Evolutionary conservation across 2,888 invertebrate species (phyloP), one percentile per base, ranked within the genome.

Genomic region (Mellilla xanthometata): DNA sequence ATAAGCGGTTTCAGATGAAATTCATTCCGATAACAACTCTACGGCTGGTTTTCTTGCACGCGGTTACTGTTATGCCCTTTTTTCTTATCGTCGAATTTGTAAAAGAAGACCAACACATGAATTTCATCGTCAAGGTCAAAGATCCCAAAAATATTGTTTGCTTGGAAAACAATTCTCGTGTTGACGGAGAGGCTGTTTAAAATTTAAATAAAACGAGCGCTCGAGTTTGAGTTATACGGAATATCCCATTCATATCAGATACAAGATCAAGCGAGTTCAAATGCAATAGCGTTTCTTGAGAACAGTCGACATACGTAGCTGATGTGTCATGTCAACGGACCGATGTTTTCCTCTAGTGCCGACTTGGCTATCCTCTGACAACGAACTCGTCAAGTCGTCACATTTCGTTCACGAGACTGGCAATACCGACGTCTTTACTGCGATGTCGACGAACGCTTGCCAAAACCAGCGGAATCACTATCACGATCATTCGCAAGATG

Each of bases 361-460:
- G 59, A 58, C 41, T 56, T 62, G 54, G 58, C 60, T 60, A 67
- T 67, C 65, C 56, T 62, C 60, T 60, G 67, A 48, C 64, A 61
- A 60, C 64, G 73, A 68, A 76, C 72, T 70, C 65, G 58, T 75
- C 73, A 66, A 76, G 72, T 70, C 65, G 58, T 75, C 74, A 66
- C 68, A 65, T 68, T 60, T 62, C 51, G 48, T 52, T 50, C 56
- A 39, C 40, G 60, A 68, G 62, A 58, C 60, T 44, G 56, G 64
- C 67, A 64, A 73, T 79, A 62, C 74, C 76, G 78, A 68, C 77
- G 81, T 81, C 79, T 82, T 77, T 82, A 84, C 73, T 78, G 73
- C 72, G 60, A 32, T 40, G 52, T 40, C 43, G 39, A 52, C 45
- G 43, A 36, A 43, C 39, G 46, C 40, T 64, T 59, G 62, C 64